Percentiles rank a stretch among this genome's conserved stretches.
These are phyloP conservation scores for Malachius bipustulatus DNA, from an alignment of 2,888 invertebrate genomes.

Conservation along the genomic window DNA sequence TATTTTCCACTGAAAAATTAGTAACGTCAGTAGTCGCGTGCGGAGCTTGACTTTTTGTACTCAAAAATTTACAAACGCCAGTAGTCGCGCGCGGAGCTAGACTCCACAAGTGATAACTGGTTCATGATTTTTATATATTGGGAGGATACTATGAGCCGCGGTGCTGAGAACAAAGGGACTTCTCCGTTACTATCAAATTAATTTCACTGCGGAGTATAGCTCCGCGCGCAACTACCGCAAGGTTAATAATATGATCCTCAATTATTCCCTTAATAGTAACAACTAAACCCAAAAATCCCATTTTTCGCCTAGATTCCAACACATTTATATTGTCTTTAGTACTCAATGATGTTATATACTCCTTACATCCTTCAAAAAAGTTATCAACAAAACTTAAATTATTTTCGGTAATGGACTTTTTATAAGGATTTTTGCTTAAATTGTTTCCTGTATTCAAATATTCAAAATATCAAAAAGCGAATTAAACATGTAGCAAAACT, in stretches of 20 bases:
- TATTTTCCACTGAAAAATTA: no score
- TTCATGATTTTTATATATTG: no score
- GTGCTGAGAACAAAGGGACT: no score
- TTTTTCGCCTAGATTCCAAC: conserved; percentile 5
- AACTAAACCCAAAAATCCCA: conserved; percentile 7
- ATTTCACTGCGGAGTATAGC: no score
- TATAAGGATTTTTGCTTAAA: conserved; percentile 3
- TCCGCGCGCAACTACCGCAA: no score
- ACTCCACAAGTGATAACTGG: no score
- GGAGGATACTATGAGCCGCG: no score
- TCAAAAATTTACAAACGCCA: no score
- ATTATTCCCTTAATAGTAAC: conserved; percentile 4
- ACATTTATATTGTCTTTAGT: conserved; percentile 2
- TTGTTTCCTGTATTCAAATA: conserved; percentile 19
- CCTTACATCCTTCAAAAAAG: not conserved
- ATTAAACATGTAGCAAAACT: conserved; percentile 18
- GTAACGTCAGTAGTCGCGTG: no score
- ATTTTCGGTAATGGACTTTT: conserved; percentile 3
- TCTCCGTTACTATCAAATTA: no score
- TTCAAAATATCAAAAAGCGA: conserved; percentile 22
- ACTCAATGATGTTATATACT: not conserved
- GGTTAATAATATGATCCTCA: conserved; percentile 8
- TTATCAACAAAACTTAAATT: conserved; percentile 1
- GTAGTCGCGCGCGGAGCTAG: no score
- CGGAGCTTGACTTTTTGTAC: no score